Percentiles rank a stretch among this genome's conserved stretches.
Conservation (phyloP, 2,113 vertebrate species). For the Psittacula cyanocephala region DNA sequence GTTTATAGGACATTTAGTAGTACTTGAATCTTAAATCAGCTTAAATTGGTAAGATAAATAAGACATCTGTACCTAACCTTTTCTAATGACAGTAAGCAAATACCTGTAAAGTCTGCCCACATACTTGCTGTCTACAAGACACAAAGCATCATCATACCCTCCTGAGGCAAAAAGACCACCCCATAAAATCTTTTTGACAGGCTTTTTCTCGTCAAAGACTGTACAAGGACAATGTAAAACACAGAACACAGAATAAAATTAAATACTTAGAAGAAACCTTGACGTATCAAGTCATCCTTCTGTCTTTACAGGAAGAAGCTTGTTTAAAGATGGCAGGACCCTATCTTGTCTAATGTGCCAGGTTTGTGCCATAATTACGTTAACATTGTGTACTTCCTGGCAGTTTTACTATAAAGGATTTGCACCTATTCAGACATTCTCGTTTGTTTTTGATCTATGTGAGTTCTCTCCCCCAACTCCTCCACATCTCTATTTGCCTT, state of each 20-base stretch:
- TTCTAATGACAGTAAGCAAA: background rate
- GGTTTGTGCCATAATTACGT: background rate
- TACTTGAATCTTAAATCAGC: background rate
- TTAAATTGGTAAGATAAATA: background rate
- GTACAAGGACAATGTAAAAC: background rate
- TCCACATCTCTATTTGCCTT: background rate
- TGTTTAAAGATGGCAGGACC: background rate
- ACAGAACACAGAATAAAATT: background rate
- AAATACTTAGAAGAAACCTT: background rate
- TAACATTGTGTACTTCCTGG: background rate
- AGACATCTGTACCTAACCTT: background rate
- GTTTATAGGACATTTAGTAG: background rate
- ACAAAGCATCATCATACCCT: background rate
- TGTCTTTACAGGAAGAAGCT: background rate
- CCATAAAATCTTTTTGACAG: background rate
- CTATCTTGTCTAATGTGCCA: background rate
- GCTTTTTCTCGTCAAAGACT: background rate
- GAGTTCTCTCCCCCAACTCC: background rate
- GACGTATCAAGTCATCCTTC: background rate
- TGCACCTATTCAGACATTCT: background rate
- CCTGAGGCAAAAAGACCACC: background rate
- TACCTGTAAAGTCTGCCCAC: background rate
- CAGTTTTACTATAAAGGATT: background rate
- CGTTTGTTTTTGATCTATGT: background rate
- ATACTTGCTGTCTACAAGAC: background rate